phyloP scores from a whole-genome alignment of 2,113 vertebrate species.

The Amphilophus citrinellus region DNA sequence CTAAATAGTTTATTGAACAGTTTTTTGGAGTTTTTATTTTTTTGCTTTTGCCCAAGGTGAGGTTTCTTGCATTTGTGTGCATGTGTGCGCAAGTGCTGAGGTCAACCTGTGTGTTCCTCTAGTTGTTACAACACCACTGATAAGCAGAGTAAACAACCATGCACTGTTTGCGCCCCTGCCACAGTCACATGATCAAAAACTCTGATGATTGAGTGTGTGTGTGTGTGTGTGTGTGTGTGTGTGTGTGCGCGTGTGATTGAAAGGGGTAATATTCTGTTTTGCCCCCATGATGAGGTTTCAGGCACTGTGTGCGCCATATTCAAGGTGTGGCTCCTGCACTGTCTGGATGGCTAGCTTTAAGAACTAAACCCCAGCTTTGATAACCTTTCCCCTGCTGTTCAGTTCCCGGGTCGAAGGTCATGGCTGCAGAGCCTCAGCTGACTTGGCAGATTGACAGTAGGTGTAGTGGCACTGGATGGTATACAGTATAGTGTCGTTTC shows the following conservation, averaged over 20 bases:
- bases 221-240: background rate
- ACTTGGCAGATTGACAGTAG: constrained; percentile 70
- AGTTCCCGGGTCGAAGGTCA: constrained; percentile 71
- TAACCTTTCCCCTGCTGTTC: constrained; percentile 67
- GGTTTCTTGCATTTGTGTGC: constrained; percentile 26
- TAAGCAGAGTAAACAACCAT: constrained; percentile 76
- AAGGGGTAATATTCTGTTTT: background rate
- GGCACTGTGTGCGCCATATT: background rate
- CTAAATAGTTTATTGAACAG: background rate
- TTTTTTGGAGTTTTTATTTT: constrained; percentile 15
- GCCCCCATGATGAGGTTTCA: constrained; percentile 26
- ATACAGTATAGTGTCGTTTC: constrained; percentile 59
- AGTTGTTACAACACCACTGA: constrained; percentile 79
- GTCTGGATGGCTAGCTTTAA: constrained; percentile 45
- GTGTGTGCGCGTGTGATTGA: background rate
- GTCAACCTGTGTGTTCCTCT: constrained; percentile 67
- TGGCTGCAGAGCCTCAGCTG: constrained; percentile 68
- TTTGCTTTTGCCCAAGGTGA: constrained; percentile 36
- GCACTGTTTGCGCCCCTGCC: constrained; percentile 68
- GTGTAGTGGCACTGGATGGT: constrained; percentile 65
- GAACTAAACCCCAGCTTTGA: constrained; percentile 45
- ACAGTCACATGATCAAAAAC: constrained; percentile 67
- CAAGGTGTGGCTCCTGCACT: constrained; percentile 17
- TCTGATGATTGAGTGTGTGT: constrained; percentile 30
- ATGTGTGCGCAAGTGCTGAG: constrained; percentile 35